Base-by-base conservation (phyloP, 2,888 invertebrate genomes). In the Microchrysa polita region DNA sequence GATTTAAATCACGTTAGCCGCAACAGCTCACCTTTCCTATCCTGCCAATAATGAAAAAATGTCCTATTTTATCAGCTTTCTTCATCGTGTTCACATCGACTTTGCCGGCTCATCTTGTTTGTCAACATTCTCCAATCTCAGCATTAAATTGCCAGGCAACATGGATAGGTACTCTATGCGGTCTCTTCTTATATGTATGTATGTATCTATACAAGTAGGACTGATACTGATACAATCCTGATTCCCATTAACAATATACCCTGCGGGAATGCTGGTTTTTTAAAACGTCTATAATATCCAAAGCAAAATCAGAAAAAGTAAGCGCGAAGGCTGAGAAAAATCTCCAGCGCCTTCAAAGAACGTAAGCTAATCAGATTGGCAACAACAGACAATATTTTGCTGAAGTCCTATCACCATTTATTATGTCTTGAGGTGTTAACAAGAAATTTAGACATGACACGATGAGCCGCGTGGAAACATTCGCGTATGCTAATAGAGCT, bases 401-500 rank as follows among this genome's bases (percentile, higher is more conserved):
- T n/a, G n/a, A 22, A 16, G 27, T 5, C 53, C 53, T 10, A 52
- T 67, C 53, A 53, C 53, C 52, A 53, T 67, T 67, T 53, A 67
- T 67, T 67, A 67, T 53, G 34, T 67, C 67, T 67, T 67, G 27
- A 67, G 67, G 67, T 67, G 67, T 67, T 67, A 67, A 67, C 67
- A 67, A 67, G 67, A 67, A 53, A 23, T 67, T n/a, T 16, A 67
- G 67, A 27, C 67, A 67, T 23, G 67, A 52, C 67, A n/a, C 12
- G 12, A n/a, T 48, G n/a, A 22, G 27, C 27, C 27, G 27, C 27
- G 27, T n/a, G n/a, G n/a, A n/a, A 34, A 34, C 27, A n/a, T n/a
- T n/a, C n/a, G 27, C 27, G 7, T n/a, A n/a, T n/a, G n/a, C 27
- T 34, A 34, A 34, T 34, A 34, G 27, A 34, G 27, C 27, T 2